Conservation (phyloP, 2,888 invertebrate species). For the Pollenia griseotomentosa region DNA sequence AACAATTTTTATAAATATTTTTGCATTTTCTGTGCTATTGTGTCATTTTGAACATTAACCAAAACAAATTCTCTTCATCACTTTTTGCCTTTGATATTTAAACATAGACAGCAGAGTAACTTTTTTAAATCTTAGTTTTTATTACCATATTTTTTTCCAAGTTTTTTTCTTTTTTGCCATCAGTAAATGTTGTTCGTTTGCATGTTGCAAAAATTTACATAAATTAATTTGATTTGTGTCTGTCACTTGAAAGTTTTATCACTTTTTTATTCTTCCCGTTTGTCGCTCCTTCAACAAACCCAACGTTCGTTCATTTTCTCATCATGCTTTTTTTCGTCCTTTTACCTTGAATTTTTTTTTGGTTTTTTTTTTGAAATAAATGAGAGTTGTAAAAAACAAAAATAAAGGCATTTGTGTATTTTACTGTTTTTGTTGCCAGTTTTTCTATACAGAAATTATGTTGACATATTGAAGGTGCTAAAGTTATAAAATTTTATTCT, state of each 20-base stretch:
- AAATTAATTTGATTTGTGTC: slow-evolving; percentile 74
- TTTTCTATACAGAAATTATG: slow-evolving; percentile 62
- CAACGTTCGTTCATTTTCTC: background rate
- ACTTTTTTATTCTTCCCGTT: slow-evolving; percentile 49
- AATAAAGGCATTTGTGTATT: background rate
- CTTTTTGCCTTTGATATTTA: slow-evolving; percentile 55
- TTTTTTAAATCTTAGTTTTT: slow-evolving; percentile 64
- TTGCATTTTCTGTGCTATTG: background rate
- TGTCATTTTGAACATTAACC: slow-evolving; percentile 15
- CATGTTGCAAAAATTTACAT: slow-evolving; percentile 71
- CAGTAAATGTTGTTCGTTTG: slow-evolving; percentile 67
- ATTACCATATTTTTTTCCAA: slow-evolving; percentile 58
- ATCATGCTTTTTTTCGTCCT: background rate
- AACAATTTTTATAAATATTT: too few species aligned
- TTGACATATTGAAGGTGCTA: slow-evolving; percentile 73
- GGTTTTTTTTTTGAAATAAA: background rate
- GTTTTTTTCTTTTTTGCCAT: slow-evolving; percentile 39
- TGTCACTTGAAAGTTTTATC: slow-evolving; percentile 72
- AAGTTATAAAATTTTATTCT: slow-evolving; percentile 67
- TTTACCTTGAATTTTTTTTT: slow-evolving; percentile 17
- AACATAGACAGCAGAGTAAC: slow-evolving; percentile 58
- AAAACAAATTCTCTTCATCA: slow-evolving; percentile 38
- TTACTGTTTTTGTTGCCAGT: slow-evolving; percentile 13
- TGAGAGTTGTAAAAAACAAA: slow-evolving; percentile 37
- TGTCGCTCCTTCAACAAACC: background rate